Conservation (phyloP, 1,140 invertebrate genomes). For the Heterodera carotae region DNA sequence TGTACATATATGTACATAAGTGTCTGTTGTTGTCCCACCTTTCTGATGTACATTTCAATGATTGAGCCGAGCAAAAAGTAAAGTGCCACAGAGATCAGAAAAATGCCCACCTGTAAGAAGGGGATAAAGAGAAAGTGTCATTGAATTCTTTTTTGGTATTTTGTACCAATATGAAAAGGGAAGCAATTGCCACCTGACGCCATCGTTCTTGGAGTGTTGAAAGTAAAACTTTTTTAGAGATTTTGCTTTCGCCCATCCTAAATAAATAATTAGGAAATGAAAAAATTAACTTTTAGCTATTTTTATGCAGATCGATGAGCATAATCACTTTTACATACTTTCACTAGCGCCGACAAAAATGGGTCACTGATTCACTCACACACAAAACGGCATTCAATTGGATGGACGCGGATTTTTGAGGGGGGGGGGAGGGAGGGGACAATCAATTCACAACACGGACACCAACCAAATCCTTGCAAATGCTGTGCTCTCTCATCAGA, state of each 20-base stretch:
- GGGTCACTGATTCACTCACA: not conserved
- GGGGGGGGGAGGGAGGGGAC: too few species aligned
- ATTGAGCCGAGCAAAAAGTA: constrained; percentile 48
- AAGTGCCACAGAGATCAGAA: constrained; percentile 46
- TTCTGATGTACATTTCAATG: constrained; percentile 54
- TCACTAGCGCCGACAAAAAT: not conserved
- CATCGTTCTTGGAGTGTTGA: not conserved
- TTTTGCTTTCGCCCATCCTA: not conserved
- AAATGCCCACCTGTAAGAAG: constrained; percentile 33
- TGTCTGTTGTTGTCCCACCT: constrained; percentile 39
- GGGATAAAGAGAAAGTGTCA: too few species aligned
- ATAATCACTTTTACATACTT: not conserved
- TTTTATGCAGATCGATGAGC: not conserved
- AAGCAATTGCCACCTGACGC: not conserved
- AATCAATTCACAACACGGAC: too few species aligned
- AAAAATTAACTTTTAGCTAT: not conserved
- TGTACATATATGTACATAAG: not conserved
- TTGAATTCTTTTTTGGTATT: too few species aligned
- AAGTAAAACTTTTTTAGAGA: not conserved
- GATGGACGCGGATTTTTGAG: too few species aligned
- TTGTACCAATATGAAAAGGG: not conserved
- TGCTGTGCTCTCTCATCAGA: too few species aligned
- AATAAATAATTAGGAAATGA: not conserved
- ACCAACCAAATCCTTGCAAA: too few species aligned
- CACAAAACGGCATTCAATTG: too few species aligned